These are phyloP conservation scores for Physocephala rufipes DNA, from an alignment of 2,888 invertebrate genomes.

Conservation along the genomic window DNA sequence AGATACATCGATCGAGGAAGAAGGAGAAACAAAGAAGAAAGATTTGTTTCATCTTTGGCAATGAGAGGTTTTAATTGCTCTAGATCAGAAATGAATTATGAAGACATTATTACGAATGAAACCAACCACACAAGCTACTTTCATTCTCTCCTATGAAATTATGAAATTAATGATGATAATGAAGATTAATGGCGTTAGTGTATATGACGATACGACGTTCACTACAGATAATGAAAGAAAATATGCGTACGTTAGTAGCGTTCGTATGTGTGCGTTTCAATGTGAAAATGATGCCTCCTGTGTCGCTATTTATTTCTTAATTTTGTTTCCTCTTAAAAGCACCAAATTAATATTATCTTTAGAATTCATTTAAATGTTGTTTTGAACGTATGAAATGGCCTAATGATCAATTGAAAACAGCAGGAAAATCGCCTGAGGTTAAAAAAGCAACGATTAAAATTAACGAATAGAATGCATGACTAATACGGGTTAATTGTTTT, in stretches of 20 bases:
- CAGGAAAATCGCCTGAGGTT: too few relatives aligned
- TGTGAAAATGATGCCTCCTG: conserved; percentile 11
- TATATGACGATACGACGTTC: background rate
- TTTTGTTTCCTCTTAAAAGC: background rate
- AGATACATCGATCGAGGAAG: too few relatives aligned
- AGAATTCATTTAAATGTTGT: too few relatives aligned
- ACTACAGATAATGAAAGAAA: background rate
- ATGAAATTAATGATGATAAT: background rate
- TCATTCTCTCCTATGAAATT: background rate
- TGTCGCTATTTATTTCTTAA: conserved; percentile 1
- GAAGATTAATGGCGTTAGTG: background rate
- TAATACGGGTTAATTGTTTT: too few relatives aligned
- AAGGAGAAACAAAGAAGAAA: too few relatives aligned
- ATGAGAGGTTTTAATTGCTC: too few relatives aligned
- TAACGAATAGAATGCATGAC: too few relatives aligned
- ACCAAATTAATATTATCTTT: too few relatives aligned
- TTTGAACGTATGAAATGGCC: too few relatives aligned
- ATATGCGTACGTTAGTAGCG: background rate
- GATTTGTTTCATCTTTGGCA: background rate
- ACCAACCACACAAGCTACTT: conserved; percentile 25
- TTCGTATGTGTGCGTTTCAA: too few relatives aligned
- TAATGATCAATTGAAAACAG: too few relatives aligned
- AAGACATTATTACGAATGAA: conserved; percentile 27
- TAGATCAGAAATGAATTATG: background rate
- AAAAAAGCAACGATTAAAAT: too few relatives aligned